Evolutionary conservation across 2,113 vertebrate species (phyloP).

Genomic region (Micronycteris hirsuta): DNA sequence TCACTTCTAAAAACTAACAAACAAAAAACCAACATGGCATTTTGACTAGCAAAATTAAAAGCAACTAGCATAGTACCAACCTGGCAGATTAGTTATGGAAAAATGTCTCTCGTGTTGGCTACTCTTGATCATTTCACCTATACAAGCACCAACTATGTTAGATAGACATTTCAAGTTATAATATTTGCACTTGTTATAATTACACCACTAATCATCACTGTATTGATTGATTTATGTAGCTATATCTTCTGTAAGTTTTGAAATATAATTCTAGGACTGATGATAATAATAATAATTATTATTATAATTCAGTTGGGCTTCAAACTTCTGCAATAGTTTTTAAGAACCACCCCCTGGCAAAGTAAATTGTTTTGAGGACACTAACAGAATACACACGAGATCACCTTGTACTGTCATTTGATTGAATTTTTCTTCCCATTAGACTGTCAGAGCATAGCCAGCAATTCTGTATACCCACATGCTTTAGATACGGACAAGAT

Average conservation of each 20-base stretch:
- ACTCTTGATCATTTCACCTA: not conserved
- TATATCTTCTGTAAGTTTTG: not conserved
- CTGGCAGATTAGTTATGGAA: not conserved
- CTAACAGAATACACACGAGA: not conserved
- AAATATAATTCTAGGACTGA: not conserved
- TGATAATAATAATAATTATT: not conserved
- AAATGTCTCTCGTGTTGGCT: not conserved
- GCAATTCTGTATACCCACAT: not conserved
- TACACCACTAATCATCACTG: not conserved
- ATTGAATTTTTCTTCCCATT: not conserved
- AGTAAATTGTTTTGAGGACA: slow-evolving; percentile 17
- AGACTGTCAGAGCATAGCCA: not conserved
- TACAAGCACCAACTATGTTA: not conserved
- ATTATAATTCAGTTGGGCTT: not conserved
- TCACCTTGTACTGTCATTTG: not conserved
- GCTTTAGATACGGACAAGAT: not conserved
- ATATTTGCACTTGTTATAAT: not conserved
- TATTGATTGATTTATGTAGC: not conserved
- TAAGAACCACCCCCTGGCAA: not conserved
- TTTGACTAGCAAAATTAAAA: slow-evolving; percentile 37
- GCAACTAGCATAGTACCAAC: not conserved
- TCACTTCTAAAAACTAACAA: not conserved
- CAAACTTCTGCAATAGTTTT: not conserved
- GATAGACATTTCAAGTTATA: not conserved
- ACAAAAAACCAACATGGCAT: not conserved